Evolutionary conservation across 2,888 invertebrate species (phyloP), one percentile per base, ranked within the genome.

Genomic region (Tigriopus californicus): DNA sequence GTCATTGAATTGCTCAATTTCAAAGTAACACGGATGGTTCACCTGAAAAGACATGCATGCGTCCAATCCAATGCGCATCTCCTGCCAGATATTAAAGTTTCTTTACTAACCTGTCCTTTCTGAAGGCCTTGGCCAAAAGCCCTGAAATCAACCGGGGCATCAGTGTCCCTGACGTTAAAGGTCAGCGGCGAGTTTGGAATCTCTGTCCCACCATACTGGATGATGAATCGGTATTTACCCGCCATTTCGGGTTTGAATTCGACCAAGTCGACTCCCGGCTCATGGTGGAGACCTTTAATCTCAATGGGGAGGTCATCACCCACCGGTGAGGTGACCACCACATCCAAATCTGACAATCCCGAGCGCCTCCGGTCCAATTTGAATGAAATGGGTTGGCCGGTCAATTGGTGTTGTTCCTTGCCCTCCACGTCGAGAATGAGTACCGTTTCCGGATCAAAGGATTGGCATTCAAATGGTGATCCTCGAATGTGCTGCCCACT

Each of bases 391-490:
- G 52, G 33, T 33, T 61, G 56, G 18, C 18, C 54, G 51, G 84
- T 82, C 61, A 88, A 79, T 62, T 68, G 66, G 22, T 81, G 64
- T 80, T 82, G 49, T 6, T 61, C 59, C 54, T 64, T 64, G 15
- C 85, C 74, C 62, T 85, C 83, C 58, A 85, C 80, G 47, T 91
- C 74, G 61, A 80, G 78, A 0, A 92, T 84, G 18, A 20, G 33
- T 5, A 56, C 56, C 72, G 82, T 82, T 66, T 81, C 81, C 0
- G 88, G 80, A 71, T 95, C 92, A 69, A 83, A 92, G 0, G 90
- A 85, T 68, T 91, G 86, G 68, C 95, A 92, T 60, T 81, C 83
- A 72, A 87, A 97, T 0, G 97, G 97, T 66, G 91, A 92, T 56
- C 94, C 94, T 11, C 82, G 79, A 42, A 97, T 81, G 11, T 89